Conservation (phyloP, 2,888 invertebrate genomes). For the Saturnia japonica region DNA sequence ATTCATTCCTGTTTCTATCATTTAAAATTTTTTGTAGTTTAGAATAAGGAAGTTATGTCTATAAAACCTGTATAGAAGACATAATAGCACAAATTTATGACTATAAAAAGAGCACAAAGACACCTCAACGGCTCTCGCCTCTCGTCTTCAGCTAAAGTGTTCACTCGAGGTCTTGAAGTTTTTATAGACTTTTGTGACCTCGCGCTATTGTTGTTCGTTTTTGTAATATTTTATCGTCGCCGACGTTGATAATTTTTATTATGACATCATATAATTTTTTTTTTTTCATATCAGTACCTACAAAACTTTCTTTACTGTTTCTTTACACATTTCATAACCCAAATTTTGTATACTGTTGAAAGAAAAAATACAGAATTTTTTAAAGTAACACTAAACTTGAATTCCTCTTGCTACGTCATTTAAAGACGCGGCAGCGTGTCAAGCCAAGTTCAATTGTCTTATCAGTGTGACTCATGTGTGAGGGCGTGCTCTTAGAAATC, state of each 20-base stretch:
- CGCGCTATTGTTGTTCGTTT: constrained; percentile 10
- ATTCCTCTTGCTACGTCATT: not conserved
- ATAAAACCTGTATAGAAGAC: not conserved
- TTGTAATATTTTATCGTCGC: constrained; percentile 6
- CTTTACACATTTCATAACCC: too few relatives aligned
- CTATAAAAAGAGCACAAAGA: constrained; percentile 10
- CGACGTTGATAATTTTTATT: constrained; percentile 10
- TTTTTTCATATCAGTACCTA: too few relatives aligned
- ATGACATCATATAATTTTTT: not conserved
- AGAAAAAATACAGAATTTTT: not conserved
- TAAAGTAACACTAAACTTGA: not conserved
- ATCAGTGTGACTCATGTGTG: not conserved
- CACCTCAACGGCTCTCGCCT: not conserved
- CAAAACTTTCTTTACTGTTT: too few relatives aligned
- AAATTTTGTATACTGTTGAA: too few relatives aligned
- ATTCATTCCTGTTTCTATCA: too few relatives aligned
- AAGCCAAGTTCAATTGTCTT: too few relatives aligned
- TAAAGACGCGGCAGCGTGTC: too few relatives aligned
- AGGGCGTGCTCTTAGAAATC: constrained; percentile 26
- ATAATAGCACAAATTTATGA: constrained; percentile 1
- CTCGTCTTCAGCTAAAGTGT: constrained; percentile 3
- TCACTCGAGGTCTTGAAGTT: constrained; percentile 1
- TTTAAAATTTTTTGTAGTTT: too few relatives aligned
- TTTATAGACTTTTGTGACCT: constrained; percentile 12
- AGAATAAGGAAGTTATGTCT: too few relatives aligned